Evolutionary conservation across 1,140 invertebrate genomes (phyloP), one percentile per base, ranked within the genome.

Genomic region (Pseudomyrmex cubaensis): DNA sequence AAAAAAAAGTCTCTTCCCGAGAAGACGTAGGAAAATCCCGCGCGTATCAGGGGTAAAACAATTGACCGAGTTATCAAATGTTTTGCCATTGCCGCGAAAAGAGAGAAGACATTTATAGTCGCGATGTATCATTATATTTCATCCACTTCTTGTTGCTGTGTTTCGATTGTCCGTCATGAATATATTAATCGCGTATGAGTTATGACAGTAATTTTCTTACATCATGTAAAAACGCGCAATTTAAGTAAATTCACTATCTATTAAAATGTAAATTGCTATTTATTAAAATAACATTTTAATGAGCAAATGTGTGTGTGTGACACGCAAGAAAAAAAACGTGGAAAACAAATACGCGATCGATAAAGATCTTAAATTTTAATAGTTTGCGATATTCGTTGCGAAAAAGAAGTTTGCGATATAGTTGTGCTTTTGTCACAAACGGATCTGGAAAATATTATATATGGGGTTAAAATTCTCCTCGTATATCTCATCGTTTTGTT

Each of bases 141-240:
- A 35, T 35, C 0, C 0, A 35, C 35, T 56, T 50, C 20, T 10
- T 52, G 73, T 59, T 48, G 15, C 13, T 70, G 7, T 46, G 54
- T 22, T 70, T 22, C 35, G 48, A 77, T 54, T 48, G 22, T 70
- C 15, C 70, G 22, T n/a, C 64, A 72, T 72, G 66, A 57, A 80
- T 80, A 80, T 61, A 80, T 61, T 70, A 70, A 80, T 80, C n/a
- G 44, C 5, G 2, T 1, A 48, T 25, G 9, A n/a, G 1, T 35
- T 56, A 66, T 35, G 63, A 25, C n/a, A 50, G 20, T 35, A 59
- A 25, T 61, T 22, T 7, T 59, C 44, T 66, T 22, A 56, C 12
- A 25, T 2, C 9, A 46, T 8, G 20, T 56, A 35, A 25, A 35
- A 35, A 35, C 35, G 35, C 5, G 5, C 5, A 35, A 35, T 5